These are phyloP conservation scores for Elmis aenea DNA, from an alignment of 2,888 invertebrate species.

Conservation along the genomic window DNA sequence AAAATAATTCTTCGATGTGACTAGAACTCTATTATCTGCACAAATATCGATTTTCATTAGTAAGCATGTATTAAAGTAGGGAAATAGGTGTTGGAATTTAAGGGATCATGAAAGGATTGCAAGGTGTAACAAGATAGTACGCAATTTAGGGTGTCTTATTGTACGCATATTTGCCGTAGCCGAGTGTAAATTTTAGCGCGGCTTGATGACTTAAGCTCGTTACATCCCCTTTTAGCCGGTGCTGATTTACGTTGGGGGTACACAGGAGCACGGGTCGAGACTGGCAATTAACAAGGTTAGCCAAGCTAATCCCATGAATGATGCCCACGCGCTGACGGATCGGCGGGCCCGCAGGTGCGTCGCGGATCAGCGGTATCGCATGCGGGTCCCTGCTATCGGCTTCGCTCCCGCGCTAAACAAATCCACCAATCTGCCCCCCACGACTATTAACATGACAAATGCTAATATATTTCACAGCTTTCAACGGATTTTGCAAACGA, in stretches of 20 bases:
- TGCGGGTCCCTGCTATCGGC: conserved; percentile 31
- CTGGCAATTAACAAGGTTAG: conserved; percentile 52
- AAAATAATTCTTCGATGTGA: too few species aligned
- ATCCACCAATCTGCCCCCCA: conserved; percentile 45
- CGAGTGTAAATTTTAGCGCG: conserved; percentile 42
- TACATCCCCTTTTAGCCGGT: conserved; percentile 47
- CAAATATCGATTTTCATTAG: conserved; percentile 11
- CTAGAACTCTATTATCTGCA: too few species aligned
- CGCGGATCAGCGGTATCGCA: conserved; percentile 32
- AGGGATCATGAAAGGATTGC: conserved; percentile 19
- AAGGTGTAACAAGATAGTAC: conserved; percentile 15
- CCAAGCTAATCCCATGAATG: conserved; percentile 51
- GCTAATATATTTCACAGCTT: conserved; percentile 48
- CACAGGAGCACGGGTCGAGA: conserved; percentile 42
- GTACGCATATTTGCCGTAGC: conserved; percentile 26
- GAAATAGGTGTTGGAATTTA: conserved; percentile 12
- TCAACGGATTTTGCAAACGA: conserved; percentile 44
- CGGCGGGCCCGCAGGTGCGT: conserved; percentile 34
- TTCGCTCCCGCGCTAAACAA: conserved; percentile 35
- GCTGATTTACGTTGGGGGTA: conserved; percentile 47
- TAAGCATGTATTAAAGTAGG: conserved; percentile 15
- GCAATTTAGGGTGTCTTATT: conserved; percentile 23
- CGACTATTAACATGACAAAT: conserved; percentile 49
- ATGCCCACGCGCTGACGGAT: conserved; percentile 46
- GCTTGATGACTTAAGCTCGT: conserved; percentile 47